Base-by-base conservation (phyloP, 2,888 invertebrate genomes). In the Bombyx huttoni region DNA sequence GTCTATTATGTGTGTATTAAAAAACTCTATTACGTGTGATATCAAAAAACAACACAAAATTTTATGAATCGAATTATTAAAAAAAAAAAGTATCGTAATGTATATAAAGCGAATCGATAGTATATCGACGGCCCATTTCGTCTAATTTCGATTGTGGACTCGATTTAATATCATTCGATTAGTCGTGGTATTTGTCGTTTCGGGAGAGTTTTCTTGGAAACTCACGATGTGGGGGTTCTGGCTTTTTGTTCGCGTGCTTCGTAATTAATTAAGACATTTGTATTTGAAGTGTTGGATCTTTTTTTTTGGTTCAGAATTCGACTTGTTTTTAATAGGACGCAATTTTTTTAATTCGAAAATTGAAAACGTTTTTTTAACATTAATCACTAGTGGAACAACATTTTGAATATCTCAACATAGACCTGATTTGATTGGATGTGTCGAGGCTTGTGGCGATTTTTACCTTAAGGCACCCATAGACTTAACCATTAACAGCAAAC, bases 131-230 rank as follows among this genome's bases (percentile, higher is more conserved):
- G 60, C 12, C 48, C 48, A 52, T 69, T 75, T 64, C 61, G 68
- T 60, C 62, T 63, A 68, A 67, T 67, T 40, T 8, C 67, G 70
- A 72, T 75, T 73, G 72, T 64, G 58, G 64, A 50, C 40, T 65
- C 63, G 69, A 76, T 78, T 78, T 83, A 24, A 24, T 24, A 24
- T 24, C 24, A 76, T 75, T 77, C 72, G 52, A 52, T 52, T 75
- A 73, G 75, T 68, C 58, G 67, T 59, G 78, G 80, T 76, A 82
- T 85, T 75, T 80, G 64, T 62, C 73, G 63, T 69, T 81, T 84
- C 75, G 73, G 61, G 58, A 59, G 63, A 74, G 70, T 81, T 85
- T 85, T 84, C 83, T 72, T 56, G 75, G 85, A 84, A 81, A 73
- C 62, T 64, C 58, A 57, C 84, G 70, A 75, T 78, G 81, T 82